Evolutionary conservation across 2,888 invertebrate genomes (phyloP).

Genomic region (Drosophila phalerata): DNA sequence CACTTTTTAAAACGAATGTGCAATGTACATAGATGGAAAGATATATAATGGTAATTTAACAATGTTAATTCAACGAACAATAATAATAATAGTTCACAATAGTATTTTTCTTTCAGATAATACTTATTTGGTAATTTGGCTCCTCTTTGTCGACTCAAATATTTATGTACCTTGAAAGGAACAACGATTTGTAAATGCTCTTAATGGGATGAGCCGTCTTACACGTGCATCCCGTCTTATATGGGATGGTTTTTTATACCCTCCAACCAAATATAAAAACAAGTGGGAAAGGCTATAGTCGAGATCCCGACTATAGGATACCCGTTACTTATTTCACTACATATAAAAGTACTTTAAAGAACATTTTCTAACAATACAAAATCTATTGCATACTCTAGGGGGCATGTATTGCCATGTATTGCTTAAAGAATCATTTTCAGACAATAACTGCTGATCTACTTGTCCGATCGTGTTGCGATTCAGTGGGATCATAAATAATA

Average conservation of each 20-base stretch:
- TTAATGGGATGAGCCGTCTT: conserved; percentile 4
- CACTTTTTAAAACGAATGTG: background rate
- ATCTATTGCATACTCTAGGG: no score
- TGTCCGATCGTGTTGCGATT: no score
- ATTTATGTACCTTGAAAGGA: background rate
- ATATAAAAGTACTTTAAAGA: no score
- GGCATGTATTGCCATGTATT: no score
- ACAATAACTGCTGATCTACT: no score
- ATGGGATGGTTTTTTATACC: background rate
- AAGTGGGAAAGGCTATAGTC: no score
- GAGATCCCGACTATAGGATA: no score
- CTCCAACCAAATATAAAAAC: background rate
- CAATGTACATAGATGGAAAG: background rate
- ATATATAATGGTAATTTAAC: background rate
- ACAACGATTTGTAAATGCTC: conserved; percentile 3
- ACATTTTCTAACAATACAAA: no score
- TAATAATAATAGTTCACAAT: background rate
- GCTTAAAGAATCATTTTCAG: no score
- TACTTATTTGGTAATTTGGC: background rate
- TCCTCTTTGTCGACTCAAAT: background rate
- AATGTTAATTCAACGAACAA: background rate
- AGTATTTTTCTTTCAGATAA: background rate
- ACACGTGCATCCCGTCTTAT: no score
- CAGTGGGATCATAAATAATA: no score
- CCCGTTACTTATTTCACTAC: no score